Evolutionary conservation across 2,797 vertebrate species (phyloP), one percentile per base, ranked within the genome.

Genomic region (Cetoscarus ocellatus): DNA sequence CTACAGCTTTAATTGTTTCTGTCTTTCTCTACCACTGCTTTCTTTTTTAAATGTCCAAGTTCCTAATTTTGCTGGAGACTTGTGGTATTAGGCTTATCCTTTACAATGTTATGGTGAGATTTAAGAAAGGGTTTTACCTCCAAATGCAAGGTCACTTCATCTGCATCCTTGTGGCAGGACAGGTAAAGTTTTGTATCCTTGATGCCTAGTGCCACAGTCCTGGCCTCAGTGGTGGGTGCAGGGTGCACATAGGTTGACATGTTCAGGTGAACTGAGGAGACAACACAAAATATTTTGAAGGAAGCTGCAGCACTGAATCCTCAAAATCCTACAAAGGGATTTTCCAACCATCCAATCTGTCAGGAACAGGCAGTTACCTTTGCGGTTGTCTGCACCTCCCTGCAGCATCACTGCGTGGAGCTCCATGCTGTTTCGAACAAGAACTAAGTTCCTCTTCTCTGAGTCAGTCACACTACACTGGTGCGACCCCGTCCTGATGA

Each of bases 331-430:
- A 42, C 8, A 67, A n/a, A 55, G 18, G 10, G 14, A 39, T 44
- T 64, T 54, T 44, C 8, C 6, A 44, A 56, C 8, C 4, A 15
- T 11, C 12, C 0, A 1, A 15, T 36, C 8, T 9, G 19, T 39
- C 10, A 6, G 13, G 56, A 13, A 38, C 39, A 39, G 19, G 14
- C 0, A 12, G 1, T 66, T 61, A 94, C 93, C 90, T 90, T 88
- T 88, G 56, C 36, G 73, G 45, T 39, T 1, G 0, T 47, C 49
- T 4, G 50, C 73, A 18, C 87, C 89, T 38, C 80, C 92, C 62
- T 89, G 91, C 77, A 94, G 85, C 64, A 73, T 80, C 60, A 93
- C 65, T 0, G 92, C 87, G 1, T 88, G 80, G 17, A 94, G 90
- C 85, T 93, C 82, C 91, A 89, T 83, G 63, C 67, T 82, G 59